A percentile compares a stretch with the other conserved stretches of the same genome.
These are phyloP conservation scores for Tetramorium alpestre DNA, from an alignment of 1,140 invertebrate genomes.

Conservation along the genomic window DNA sequence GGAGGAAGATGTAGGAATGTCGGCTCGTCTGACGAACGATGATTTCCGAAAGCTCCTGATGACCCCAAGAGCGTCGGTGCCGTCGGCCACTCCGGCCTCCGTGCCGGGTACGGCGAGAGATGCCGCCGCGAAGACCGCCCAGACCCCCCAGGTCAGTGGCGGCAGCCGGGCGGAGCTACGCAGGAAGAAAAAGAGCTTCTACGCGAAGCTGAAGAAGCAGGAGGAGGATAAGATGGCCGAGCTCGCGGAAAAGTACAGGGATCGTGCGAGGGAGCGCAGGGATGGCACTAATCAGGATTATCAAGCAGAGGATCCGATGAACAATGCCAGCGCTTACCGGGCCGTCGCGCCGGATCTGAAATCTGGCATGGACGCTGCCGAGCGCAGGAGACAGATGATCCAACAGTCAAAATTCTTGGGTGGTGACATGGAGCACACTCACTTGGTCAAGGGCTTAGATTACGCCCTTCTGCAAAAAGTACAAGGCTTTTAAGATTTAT, in stretches of 20 bases:
- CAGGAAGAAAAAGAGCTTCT: slow-evolving; percentile 95
- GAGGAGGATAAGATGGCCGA: slow-evolving; percentile 98
- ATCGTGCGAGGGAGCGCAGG: slow-evolving; percentile 96
- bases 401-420: slow-evolving; percentile 99
- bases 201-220: slow-evolving; percentile 97
- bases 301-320: slow-evolving; percentile 93
- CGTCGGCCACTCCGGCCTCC: slow-evolving; percentile 84
- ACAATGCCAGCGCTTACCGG: slow-evolving; percentile 95
- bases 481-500: slow-evolving; percentile 29
- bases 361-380: slow-evolving; percentile 97
- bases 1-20: slow-evolving; percentile 86
- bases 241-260: slow-evolving; percentile 97
- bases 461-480: slow-evolving; percentile 99
- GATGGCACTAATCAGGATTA: slow-evolving; percentile 95
- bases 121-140: slow-evolving; percentile 87
- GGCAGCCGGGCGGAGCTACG: slow-evolving; percentile 90
- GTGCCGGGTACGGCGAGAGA: slow-evolving; percentile 86
- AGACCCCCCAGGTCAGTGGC: slow-evolving; percentile 81
- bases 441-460: slow-evolving; percentile 99
- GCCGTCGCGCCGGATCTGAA: slow-evolving; percentile 98
- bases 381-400: slow-evolving; percentile 97
- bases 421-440: slow-evolving; percentile 99
- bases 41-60: slow-evolving; percentile 98
- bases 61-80: slow-evolving; percentile 93
- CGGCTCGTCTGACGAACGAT: slow-evolving; percentile 95